phyloP scores from a whole-genome alignment of 2,888 invertebrate genomes.

The Platerodrilus igneus region DNA sequence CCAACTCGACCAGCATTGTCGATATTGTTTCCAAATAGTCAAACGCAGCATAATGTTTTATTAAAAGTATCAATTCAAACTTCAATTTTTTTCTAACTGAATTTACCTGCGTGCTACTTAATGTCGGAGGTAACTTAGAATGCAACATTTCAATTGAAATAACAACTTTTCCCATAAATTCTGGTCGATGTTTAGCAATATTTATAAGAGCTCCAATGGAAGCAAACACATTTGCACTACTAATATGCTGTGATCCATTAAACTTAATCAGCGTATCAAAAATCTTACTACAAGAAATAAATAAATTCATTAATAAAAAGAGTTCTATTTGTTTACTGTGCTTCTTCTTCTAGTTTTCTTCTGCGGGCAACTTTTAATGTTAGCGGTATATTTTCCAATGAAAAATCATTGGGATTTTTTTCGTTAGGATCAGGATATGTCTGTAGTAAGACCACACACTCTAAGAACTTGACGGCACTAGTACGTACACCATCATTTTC shows the following conservation, averaged over 20 bases:
- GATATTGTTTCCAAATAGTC: constrained; percentile 77
- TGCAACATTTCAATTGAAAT: constrained; percentile 67
- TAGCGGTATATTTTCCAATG: constrained; percentile 77
- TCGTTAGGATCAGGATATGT: constrained; percentile 70
- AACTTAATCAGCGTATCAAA: constrained; percentile 88
- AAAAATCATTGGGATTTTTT: constrained; percentile 68
- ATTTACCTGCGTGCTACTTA: constrained; percentile 82
- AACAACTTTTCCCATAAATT: constrained; percentile 82
- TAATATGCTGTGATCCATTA: constrained; percentile 92
- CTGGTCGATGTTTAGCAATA: constrained; percentile 84
- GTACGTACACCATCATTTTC: constrained; percentile 97
- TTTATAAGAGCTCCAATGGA: constrained; percentile 89
- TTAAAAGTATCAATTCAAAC: constrained; percentile 72
- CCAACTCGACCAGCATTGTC: constrained; percentile 81
- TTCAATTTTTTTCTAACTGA: constrained; percentile 92
- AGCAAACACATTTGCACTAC: constrained; percentile 93
- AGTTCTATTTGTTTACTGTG: constrained; percentile 55
- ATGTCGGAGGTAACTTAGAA: constrained; percentile 77
- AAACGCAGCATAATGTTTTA: constrained; percentile 80
- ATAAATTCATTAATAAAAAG: constrained; percentile 8
- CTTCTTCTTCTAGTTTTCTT: constrained; percentile 84
- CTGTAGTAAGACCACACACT: constrained; percentile 79
- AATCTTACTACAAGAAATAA: constrained; percentile 74
- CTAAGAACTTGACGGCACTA: constrained; percentile 93
- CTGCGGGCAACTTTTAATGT: constrained; percentile 76